Conservation (phyloP, 2,888 invertebrate species). For the Epinotia brunnichana region DNA sequence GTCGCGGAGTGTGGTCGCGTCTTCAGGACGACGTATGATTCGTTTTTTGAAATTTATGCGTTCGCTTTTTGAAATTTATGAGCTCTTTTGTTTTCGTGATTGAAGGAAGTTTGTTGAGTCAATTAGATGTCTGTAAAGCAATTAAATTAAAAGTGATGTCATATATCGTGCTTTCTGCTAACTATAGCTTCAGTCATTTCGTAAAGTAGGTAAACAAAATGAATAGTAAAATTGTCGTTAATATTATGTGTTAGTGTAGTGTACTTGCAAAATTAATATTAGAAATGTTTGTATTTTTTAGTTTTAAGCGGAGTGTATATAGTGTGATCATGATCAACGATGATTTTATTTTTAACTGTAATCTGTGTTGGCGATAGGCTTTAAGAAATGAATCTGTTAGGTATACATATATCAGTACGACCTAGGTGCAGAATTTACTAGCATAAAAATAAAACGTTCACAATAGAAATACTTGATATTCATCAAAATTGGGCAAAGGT, state of each 20-base stretch:
- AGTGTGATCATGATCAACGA: too few relatives aligned
- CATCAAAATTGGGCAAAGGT: conserved; percentile 58
- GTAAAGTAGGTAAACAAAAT: too few relatives aligned
- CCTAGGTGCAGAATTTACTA: neutral
- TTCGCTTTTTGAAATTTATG: conserved; percentile 56
- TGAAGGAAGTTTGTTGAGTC: conserved; percentile 36
- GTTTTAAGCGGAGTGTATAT: too few relatives aligned
- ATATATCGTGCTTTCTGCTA: neutral
- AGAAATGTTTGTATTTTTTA: too few relatives aligned
- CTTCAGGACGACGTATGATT: conserved; percentile 60
- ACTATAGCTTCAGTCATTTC: too few relatives aligned
- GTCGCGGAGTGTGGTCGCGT: conserved; percentile 75
- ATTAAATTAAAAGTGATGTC: neutral
- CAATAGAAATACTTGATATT: conserved; percentile 50
- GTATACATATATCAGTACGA: too few relatives aligned
- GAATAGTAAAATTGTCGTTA: too few relatives aligned
- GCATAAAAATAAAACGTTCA: neutral
- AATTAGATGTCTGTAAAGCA: conserved; percentile 5
- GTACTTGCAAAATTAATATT: too few relatives aligned
- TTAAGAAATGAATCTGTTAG: too few relatives aligned
- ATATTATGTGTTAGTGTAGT: too few relatives aligned
- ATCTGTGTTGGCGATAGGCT: too few relatives aligned
- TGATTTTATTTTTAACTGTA: too few relatives aligned
- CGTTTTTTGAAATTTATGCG: conserved; percentile 63
- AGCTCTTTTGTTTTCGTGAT: conserved; percentile 45